phyloP scores from a whole-genome alignment of 2,888 invertebrate genomes.

The Amblyjoppa proteus region DNA sequence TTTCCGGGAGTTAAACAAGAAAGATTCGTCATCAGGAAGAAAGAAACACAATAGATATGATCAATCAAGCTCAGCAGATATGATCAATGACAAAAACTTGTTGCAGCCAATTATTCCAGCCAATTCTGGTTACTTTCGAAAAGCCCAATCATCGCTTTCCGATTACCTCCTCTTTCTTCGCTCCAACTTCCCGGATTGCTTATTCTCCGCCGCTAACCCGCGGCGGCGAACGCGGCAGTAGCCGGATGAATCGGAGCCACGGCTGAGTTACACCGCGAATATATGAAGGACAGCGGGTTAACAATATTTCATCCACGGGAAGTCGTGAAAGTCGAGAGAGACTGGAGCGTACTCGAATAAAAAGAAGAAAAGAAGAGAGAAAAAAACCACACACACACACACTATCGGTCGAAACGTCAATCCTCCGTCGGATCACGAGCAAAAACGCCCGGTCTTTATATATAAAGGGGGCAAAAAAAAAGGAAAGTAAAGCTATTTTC shows the following conservation, averaged over 20 bases:
- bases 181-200: no score
- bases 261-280: background rate
- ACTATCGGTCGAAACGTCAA: background rate
- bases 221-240: no score
- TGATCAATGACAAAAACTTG: no score
- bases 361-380: background rate
- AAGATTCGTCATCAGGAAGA: no score
- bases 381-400: background rate
- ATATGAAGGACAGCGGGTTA: background rate
- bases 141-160: no score
- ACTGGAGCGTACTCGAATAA: background rate
- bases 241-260: background rate
- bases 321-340: background rate
- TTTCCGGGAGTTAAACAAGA: no score
- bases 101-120: no score
- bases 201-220: no score
- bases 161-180: no score
- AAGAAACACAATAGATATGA: no score
- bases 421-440: conserved; percentile 23
- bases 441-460: conserved; percentile 5
- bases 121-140: no score
- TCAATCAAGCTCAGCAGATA: no score
- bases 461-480: conserved; percentile 8
- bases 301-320: conserved; percentile 8
- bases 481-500: conserved; percentile 18